These are phyloP conservation scores for Rhinolophus ferrumequinum DNA, from an alignment of 2,113 vertebrate genomes.

Conservation along the genomic window DNA sequence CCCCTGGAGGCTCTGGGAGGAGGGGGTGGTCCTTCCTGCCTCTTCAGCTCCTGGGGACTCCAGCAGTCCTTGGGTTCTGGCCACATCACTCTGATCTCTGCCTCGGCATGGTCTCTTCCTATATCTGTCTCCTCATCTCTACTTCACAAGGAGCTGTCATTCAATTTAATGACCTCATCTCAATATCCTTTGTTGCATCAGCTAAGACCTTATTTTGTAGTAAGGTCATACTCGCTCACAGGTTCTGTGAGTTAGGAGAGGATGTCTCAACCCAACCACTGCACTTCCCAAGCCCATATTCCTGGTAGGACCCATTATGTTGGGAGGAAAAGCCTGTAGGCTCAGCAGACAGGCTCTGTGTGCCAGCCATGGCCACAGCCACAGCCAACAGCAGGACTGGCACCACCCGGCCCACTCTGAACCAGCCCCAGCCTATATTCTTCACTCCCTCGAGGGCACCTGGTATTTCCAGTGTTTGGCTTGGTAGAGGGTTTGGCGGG, in stretches of 20 bases:
- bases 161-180: rapidly evolving
- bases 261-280: rapidly evolving
- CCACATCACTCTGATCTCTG: rapidly evolving
- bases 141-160: rapidly evolving
- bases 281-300: rapidly evolving
- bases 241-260: rapidly evolving
- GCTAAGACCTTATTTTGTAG: not conserved
- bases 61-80: rapidly evolving
- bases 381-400: no score
- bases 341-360: not conserved
- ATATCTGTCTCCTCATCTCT: not conserved
- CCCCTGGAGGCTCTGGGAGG: not conserved
- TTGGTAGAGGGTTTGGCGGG: not conserved
- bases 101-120: rapidly evolving
- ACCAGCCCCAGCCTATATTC: rapidly evolving
- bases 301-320: not conserved
- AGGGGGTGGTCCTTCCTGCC: rapidly evolving
- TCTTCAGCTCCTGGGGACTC: not conserved
- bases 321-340: not conserved
- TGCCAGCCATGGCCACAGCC: not conserved
- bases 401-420: rapidly evolving
- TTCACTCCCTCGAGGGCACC: rapidly evolving
- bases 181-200: not conserved
- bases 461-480: not conserved
- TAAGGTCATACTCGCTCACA: rapidly evolving